These are phyloP conservation scores for Rhadinocentrus ornatus DNA, from an alignment of 2,797 vertebrate genomes.

Conservation along the genomic window DNA sequence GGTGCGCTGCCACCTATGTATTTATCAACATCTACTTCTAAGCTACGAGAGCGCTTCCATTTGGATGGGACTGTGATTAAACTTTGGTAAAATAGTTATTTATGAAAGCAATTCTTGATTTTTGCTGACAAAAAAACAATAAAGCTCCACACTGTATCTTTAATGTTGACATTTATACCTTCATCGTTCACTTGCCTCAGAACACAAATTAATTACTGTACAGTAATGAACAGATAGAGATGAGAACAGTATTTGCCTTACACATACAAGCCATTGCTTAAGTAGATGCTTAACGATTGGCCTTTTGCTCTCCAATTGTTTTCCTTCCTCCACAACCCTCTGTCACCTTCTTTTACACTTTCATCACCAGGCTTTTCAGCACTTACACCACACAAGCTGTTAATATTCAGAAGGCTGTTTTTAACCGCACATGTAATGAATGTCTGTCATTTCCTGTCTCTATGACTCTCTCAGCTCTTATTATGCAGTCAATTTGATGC, in stretches of 20 bases:
- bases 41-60: no score
- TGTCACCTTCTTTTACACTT: background rate
- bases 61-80: no score
- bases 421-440: slow-evolving; percentile 15
- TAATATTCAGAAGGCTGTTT: slow-evolving; percentile 4
- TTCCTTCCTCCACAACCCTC: background rate
- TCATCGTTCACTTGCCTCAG: background rate
- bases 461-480: slow-evolving; percentile 12
- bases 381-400: slow-evolving; percentile 12
- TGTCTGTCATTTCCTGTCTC: slow-evolving; percentile 10
- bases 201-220: background rate
- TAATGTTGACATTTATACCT: background rate
- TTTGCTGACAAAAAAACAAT: no score
- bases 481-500: slow-evolving; percentile 35
- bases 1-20: no score
- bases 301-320: slow-evolving; percentile 3
- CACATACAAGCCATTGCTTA: background rate
- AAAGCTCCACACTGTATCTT: no score
- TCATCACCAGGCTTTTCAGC: slow-evolving; percentile 8
- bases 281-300: background rate
- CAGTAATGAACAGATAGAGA: background rate
- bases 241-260: background rate
- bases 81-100: no score
- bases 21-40: no score
- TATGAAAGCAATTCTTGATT: no score